Conservation (phyloP, 2,113 vertebrate species). For the Muntiacus reevesi region DNA sequence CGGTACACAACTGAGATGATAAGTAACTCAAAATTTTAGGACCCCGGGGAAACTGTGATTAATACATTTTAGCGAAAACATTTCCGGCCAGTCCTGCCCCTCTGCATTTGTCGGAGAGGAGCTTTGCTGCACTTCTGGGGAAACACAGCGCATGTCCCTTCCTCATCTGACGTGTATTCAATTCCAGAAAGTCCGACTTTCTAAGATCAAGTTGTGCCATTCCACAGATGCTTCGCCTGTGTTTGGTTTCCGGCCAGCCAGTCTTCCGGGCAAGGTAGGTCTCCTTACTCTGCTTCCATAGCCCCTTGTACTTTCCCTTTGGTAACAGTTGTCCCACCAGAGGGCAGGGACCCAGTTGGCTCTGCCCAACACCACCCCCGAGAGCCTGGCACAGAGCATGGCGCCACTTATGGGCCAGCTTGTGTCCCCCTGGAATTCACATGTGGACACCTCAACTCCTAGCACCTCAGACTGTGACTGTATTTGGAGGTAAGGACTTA, state of each 20-base stretch:
- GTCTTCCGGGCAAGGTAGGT: background rate
- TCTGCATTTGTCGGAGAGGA: fast-evolving
- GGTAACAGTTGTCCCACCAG: background rate
- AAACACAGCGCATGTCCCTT: background rate
- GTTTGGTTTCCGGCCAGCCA: fast-evolving
- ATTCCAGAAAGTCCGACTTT: background rate
- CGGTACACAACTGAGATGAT: background rate
- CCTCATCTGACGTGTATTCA: fast-evolving
- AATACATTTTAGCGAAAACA: fast-evolving
- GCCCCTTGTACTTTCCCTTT: background rate
- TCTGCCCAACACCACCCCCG: background rate
- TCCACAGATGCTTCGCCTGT: background rate
- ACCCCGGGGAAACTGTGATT: background rate
- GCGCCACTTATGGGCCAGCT: background rate
- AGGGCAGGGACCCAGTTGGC: background rate
- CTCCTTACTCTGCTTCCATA: background rate
- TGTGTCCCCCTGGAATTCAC: too few species aligned
- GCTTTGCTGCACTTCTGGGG: background rate
- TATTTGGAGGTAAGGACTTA: background rate
- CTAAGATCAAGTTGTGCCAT: background rate
- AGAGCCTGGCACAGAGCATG: background rate
- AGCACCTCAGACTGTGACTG: background rate
- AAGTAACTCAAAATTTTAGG: fast-evolving
- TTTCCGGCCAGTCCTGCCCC: background rate
- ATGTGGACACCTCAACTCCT: too few species aligned